Conservation (phyloP, 2,113 vertebrate species). For the Pardalotus punctatus region DNA sequence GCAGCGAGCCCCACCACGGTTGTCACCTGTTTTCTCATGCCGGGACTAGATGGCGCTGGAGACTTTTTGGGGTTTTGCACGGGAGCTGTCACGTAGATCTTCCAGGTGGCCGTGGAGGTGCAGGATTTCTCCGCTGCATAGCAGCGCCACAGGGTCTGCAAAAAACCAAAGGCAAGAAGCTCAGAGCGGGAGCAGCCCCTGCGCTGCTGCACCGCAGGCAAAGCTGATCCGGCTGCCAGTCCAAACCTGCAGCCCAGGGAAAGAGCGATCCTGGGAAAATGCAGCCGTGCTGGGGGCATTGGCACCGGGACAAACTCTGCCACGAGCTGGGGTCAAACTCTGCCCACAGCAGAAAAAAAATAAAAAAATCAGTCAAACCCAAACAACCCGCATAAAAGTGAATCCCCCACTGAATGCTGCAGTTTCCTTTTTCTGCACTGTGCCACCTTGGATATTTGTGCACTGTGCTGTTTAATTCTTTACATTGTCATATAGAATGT, state of each 20-base stretch:
- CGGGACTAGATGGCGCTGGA: conserved; percentile 71
- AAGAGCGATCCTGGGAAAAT: neutral
- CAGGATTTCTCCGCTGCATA: conserved; percentile 85
- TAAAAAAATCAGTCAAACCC: neutral
- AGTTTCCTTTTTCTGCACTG: neutral
- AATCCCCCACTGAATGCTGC: neutral
- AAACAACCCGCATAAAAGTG: neutral
- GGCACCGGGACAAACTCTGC: neutral
- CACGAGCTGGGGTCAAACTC: neutral
- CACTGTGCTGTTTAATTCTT: neutral
- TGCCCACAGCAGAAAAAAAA: neutral
- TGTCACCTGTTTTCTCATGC: conserved; percentile 79
- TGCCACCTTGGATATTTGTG: neutral
- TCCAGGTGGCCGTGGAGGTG: conserved; percentile 83
- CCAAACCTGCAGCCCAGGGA: neutral
- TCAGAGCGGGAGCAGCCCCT: neutral
- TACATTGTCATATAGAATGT: neutral
- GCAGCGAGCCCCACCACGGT: neutral
- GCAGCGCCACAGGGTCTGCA: conserved; percentile 86
- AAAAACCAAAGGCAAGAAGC: neutral
- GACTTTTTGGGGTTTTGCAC: conserved; percentile 54
- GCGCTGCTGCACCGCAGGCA: no score
- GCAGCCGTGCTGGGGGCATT: neutral
- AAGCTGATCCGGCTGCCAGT: neutral
- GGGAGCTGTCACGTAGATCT: conserved; percentile 79